Evolutionary conservation across 1,140 invertebrate species (phyloP), one percentile per base, ranked within the genome.

Genomic region (Propsilocerus akamusi): DNA sequence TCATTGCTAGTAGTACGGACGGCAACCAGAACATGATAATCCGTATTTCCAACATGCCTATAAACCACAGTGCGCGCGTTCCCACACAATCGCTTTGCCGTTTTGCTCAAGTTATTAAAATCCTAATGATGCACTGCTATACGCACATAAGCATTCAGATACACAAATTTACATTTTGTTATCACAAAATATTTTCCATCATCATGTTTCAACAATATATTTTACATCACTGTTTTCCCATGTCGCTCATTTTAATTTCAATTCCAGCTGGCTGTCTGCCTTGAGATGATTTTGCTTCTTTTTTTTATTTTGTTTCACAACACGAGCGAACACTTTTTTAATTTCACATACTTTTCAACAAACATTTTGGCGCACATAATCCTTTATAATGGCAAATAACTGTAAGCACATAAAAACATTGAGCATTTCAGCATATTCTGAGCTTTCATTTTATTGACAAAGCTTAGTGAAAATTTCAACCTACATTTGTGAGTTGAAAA

Each of bases 31-130:
- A 41, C 14, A 41, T 20, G 17, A 41, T 7, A 41, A 41, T 41
- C 17, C 34, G 34, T 41, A 41, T 41, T 41, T 41, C 34, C 34
- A 41, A 41, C 34, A 41, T 41, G 17, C 17, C 34, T 41, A 20
- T 41, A 20, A 20, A 20, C 22, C 34, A 41, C n/a, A n/a, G n/a
- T n/a, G 34, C 22, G 22, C 22, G 14, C 17, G 22, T 20, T 41
- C 34, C 34, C 34, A 41, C 34, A 41, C 7, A 41, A 20, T 41
- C 22, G 34, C 20, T 7, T 37, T 14, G 20, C 14, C 6, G 11
- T 5, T 37, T 17, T 37, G 20, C 20, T 37, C 20, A 41, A 20
- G 20, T 30, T 30, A 3, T 4, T 12, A 30, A 7, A 12, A 12
- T 30, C 28, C 14, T 30, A 30, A n/a, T 6, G 28, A n/a, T 30